phyloP scores from a whole-genome alignment of 2,797 vertebrate species.

The Alfaro cultratus region DNA sequence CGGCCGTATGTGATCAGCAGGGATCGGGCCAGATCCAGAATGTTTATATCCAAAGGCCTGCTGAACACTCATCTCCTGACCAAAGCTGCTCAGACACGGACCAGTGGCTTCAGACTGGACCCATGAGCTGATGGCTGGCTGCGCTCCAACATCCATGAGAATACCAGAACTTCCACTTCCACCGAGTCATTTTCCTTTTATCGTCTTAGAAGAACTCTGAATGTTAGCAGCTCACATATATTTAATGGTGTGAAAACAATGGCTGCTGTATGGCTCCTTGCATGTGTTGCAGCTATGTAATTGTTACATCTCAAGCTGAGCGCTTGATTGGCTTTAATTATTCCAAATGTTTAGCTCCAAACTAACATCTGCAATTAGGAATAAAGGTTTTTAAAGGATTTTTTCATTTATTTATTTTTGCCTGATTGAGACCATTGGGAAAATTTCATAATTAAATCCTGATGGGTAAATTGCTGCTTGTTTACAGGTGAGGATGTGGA shows the following conservation, averaged over 20 bases:
- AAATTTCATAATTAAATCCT: constrained; percentile 39
- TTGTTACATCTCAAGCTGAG: constrained; percentile 17
- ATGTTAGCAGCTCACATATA: not conserved
- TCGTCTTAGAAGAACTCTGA: not conserved
- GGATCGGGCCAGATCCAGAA: constrained; percentile 44
- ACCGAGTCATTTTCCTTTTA: not conserved
- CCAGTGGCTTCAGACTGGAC: constrained; percentile 25
- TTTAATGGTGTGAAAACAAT: not conserved
- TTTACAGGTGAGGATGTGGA: constrained; percentile 46
- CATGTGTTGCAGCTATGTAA: not conserved
- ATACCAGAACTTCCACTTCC: not conserved
- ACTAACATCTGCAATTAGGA: constrained; percentile 17
- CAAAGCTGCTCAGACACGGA: constrained; percentile 30
- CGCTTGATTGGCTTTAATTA: constrained; percentile 35
- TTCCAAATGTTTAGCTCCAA: constrained; percentile 9
- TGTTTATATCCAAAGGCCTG: constrained; percentile 43
- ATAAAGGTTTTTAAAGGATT: not conserved
- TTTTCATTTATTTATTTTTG: not conserved
- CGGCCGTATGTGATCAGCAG: constrained; percentile 64
- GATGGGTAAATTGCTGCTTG: constrained; percentile 47
- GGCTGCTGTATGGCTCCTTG: not conserved
- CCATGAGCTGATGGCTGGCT: constrained; percentile 2
- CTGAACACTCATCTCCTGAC: constrained; percentile 29
- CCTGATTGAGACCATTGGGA: constrained; percentile 43
- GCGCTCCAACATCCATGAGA: not conserved